Base-by-base conservation (phyloP, 1,140 invertebrate genomes). In the Drosophila yakuba region DNA sequence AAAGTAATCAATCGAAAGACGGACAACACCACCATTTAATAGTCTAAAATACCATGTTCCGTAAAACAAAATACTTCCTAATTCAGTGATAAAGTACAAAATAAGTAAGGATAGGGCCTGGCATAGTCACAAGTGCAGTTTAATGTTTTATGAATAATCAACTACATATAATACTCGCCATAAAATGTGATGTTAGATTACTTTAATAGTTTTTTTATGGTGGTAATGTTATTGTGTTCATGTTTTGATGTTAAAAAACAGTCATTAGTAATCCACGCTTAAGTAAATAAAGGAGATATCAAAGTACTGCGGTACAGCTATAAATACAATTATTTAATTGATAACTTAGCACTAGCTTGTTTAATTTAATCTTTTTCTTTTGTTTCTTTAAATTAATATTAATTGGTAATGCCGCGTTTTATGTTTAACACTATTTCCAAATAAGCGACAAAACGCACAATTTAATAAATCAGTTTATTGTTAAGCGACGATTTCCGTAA, bases 381-480 rank as follows among this genome's bases (percentile, higher is more conserved):
- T 11, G 4, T 0, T 14, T 39, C 3, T 39, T 39, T 39, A 3
- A 39, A 39, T 32, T 10, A 2, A 32, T 7, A 32, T 32, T 32
- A 10, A 32, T 32, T 32, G 7, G 2, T 3, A 32, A 32, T 10
- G 28, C 2, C 28, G 28, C 28, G 1, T 17, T 15, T 51, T 51
- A 35, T 20, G n/a, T 10, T 48, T 2, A 14, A 36, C 45, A 41
- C 14, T 55, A 45, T 67, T 56, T 68, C 23, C 35, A 38, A 23
- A 74, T 20, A n/a, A 11, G 15, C 41, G 43, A 44, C 36, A 50
- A 15, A 39, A 32, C 4, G 28, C 23, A n/a, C 8, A 12, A 20
- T 48, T 57, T n/a, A 48, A 71, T 69, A 43, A 67, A 71, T 39
- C 61, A 25, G 36, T 71, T 41, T 32, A 71, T 71, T 71, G 41